These are phyloP conservation scores for Karalla daura DNA, from an alignment of 2,797 vertebrate genomes.

Conservation along the genomic window DNA sequence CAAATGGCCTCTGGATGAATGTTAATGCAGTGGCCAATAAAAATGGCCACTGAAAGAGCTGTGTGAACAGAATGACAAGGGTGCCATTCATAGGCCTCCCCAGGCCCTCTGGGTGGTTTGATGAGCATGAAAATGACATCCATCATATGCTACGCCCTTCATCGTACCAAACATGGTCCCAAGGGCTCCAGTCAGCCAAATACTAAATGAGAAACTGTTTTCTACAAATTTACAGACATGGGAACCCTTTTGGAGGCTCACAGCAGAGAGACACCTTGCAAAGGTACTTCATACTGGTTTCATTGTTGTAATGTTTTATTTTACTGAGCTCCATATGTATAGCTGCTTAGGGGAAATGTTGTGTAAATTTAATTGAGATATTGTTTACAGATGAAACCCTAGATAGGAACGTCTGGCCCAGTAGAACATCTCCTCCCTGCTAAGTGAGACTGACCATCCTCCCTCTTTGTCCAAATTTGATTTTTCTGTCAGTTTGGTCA, in stretches of 20 bases:
- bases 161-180: not conserved
- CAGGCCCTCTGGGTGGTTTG: not conserved
- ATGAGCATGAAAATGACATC: not conserved
- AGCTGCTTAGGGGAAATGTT: not conserved
- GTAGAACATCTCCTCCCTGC: constrained; percentile 1
- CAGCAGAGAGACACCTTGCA: not conserved
- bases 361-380: constrained; percentile 5
- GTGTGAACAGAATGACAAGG: too few species aligned
- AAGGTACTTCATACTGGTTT: too few species aligned
- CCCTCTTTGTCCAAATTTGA: constrained; percentile 21
- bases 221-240: not conserved
- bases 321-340: not conserved
- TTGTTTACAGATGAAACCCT: constrained; percentile 7
- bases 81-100: not conserved
- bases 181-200: not conserved
- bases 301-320: not conserved
- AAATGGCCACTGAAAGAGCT: not conserved
- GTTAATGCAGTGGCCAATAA: too few species aligned
- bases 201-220: not conserved
- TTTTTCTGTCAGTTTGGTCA: constrained; percentile 9
- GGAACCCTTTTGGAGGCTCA: not conserved
- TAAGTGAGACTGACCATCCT: constrained; percentile 21
- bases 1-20: too few species aligned
- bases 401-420: constrained; percentile 6
- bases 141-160: not conserved